A percentile compares a stretch with the other conserved stretches of the same genome.
These are phyloP conservation scores for Baryphthengus martii DNA, from an alignment of 2,113 vertebrate genomes.

Conservation along the genomic window DNA sequence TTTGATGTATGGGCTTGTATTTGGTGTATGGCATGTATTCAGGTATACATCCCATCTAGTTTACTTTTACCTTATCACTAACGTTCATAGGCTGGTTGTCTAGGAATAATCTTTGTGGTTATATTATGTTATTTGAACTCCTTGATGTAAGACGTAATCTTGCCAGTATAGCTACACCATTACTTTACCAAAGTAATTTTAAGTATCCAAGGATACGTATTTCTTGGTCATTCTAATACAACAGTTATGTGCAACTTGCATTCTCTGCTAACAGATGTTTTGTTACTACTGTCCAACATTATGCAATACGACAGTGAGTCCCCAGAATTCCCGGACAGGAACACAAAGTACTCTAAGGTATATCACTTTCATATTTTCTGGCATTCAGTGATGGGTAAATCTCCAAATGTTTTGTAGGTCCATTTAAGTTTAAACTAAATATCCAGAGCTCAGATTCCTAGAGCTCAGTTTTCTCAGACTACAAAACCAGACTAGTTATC, in stretches of 20 bases:
- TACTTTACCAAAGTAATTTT: neutral
- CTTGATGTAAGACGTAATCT: neutral
- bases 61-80: neutral
- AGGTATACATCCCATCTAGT: neutral
- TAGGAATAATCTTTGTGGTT: neutral
- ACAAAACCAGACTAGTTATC: neutral
- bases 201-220: neutral
- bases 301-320: slow-evolving; percentile 37
- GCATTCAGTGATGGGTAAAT: neutral
- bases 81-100: neutral
- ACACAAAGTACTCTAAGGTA: slow-evolving; percentile 43
- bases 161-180: neutral
- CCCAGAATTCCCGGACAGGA: slow-evolving; percentile 31
- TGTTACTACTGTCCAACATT: neutral
- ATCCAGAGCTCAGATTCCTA: slow-evolving; percentile 4
- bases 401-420: neutral
- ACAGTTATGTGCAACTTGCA: neutral
- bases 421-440: neutral
- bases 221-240: neutral
- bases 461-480: slow-evolving; percentile 9
- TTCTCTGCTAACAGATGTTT: slow-evolving; percentile 42
- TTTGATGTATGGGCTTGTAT: neutral
- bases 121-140: neutral
- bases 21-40: neutral
- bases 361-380: slow-evolving; percentile 46